A percentile compares a stretch with the other conserved stretches of the same genome.
phyloP scores from a whole-genome alignment of 2,797 vertebrate genomes.

The Menidia menidia region DNA sequence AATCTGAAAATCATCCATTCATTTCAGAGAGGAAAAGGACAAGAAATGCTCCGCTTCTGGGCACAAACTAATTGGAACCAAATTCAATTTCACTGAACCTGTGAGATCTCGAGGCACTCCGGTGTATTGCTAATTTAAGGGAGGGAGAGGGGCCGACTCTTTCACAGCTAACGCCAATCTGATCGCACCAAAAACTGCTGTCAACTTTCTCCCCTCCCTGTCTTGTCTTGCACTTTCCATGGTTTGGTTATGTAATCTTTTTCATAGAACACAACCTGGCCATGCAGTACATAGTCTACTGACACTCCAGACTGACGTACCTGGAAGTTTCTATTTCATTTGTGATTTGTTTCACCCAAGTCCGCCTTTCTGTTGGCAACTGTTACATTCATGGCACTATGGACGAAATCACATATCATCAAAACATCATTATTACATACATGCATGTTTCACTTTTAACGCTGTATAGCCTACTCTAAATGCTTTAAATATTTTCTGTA shows the following conservation, averaged over 20 bases:
- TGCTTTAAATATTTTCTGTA: too few relatives aligned
- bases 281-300: not conserved
- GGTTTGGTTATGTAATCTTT: not conserved
- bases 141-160: conserved; percentile 14
- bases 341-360: not conserved
- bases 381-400: not conserved
- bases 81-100: conserved; percentile 40
- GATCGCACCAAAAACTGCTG: conserved; percentile 1
- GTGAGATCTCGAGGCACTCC: conserved; percentile 13
- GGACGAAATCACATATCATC: not conserved
- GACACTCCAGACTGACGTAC: not conserved
- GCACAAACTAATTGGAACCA: conserved; percentile 27
- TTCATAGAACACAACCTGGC: not conserved
- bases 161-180: conserved; percentile 17
- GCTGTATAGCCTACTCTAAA: too few relatives aligned
- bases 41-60: conserved; percentile 7
- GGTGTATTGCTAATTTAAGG: conserved; percentile 30
- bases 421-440: not conserved
- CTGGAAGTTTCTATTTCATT: not conserved
- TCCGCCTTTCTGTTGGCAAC: not conserved
- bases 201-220: not conserved
- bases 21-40: conserved; percentile 5
- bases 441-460: not conserved
- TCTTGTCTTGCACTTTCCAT: not conserved
- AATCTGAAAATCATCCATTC: conserved; percentile 1